These are phyloP conservation scores for Aphelenchoides avenae DNA, from an alignment of 1,140 invertebrate species.

Conservation along the genomic window DNA sequence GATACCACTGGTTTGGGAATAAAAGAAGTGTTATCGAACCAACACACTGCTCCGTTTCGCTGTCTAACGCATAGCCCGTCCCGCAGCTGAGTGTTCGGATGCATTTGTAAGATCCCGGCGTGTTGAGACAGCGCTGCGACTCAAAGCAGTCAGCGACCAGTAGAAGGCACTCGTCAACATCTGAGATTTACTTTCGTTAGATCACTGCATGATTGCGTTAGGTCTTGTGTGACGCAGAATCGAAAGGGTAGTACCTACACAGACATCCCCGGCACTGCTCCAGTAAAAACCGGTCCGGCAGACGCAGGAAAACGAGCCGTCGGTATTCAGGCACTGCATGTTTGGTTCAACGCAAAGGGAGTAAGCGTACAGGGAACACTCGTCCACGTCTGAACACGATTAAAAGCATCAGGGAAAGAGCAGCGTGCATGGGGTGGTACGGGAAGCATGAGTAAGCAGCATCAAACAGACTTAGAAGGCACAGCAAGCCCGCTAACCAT, in stretches of 20 bases:
- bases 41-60: slow-evolving; percentile 77
- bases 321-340: slow-evolving; percentile 39
- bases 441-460: not conserved
- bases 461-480: not conserved
- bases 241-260: slow-evolving; percentile 35
- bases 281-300: slow-evolving; percentile 40
- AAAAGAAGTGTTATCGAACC: slow-evolving; percentile 63
- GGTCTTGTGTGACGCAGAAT: slow-evolving; percentile 4
- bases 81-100: slow-evolving; percentile 80
- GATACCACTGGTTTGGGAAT: slow-evolving; percentile 6
- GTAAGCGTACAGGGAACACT: slow-evolving; percentile 19
- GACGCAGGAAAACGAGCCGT: slow-evolving; percentile 34
- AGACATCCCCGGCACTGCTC: slow-evolving; percentile 29
- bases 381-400: slow-evolving; percentile 25
- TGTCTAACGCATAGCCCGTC: slow-evolving; percentile 89
- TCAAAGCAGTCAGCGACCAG: slow-evolving; percentile 54
- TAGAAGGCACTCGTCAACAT: slow-evolving; percentile 57
- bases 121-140: slow-evolving; percentile 56
- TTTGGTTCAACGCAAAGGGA: slow-evolving; percentile 34
- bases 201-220: slow-evolving; percentile 16
- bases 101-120: slow-evolving; percentile 64
- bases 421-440: not conserved
- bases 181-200: slow-evolving; percentile 22
- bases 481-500: slow-evolving; percentile 8
- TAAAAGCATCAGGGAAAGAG: not conserved